Conservation (phyloP, 2,797 vertebrate species). For the Danionella dracula region DNA sequence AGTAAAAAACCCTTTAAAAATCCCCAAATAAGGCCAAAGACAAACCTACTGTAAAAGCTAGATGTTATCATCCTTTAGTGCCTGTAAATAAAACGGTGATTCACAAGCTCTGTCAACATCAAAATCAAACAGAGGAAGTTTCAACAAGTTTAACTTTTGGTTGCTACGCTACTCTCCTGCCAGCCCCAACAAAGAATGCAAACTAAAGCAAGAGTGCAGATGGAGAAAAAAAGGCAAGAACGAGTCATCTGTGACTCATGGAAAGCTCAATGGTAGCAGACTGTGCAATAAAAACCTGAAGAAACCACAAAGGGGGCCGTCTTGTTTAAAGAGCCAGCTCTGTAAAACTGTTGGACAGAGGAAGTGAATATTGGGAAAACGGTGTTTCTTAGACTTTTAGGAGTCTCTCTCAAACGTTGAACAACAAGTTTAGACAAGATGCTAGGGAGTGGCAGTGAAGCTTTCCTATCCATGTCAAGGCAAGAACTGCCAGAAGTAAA, state of each 20-base stretch:
- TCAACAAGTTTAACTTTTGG: background rate
- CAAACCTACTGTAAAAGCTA: background rate
- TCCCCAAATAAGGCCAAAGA: background rate
- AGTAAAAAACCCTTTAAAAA: background rate
- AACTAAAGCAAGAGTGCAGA: background rate
- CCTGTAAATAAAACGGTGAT: background rate
- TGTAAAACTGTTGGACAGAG: background rate
- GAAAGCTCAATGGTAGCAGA: slow-evolving; percentile 12
- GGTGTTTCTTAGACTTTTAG: background rate
- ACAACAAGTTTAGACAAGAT: slow-evolving; percentile 57
- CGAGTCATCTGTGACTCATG: slow-evolving; percentile 16
- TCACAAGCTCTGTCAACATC: background rate
- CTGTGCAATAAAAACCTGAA: background rate
- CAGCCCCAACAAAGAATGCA: slow-evolving; percentile 1
- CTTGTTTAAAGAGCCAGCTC: background rate
- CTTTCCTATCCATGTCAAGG: background rate
- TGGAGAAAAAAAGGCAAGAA: background rate
- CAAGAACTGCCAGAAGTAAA: background rate
- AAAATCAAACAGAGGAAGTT: background rate
- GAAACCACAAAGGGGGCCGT: background rate
- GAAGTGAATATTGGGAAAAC: too few relatives aligned
- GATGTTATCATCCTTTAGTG: background rate
- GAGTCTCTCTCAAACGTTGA: slow-evolving; percentile 5
- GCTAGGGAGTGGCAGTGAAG: slow-evolving; percentile 18
- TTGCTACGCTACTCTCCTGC: slow-evolving; percentile 1